Percentiles rank a stretch among this genome's conserved stretches.
phyloP scores from a whole-genome alignment of 1,140 invertebrate genomes.

The Neodiprion virginianus region DNA sequence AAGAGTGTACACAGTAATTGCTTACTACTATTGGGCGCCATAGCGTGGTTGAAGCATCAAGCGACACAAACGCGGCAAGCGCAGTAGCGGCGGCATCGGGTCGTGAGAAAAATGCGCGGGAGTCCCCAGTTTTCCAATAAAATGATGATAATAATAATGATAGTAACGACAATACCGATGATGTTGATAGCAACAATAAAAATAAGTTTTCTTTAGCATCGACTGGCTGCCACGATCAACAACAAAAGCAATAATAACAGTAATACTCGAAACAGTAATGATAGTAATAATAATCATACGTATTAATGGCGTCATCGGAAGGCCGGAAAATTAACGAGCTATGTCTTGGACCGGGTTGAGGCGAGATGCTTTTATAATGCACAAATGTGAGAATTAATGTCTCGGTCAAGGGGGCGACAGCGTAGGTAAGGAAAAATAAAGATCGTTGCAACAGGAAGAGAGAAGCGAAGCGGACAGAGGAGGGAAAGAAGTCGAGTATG shows the following conservation, averaged over 20 bases:
- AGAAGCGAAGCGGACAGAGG: not conserved
- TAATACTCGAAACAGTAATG: not conserved
- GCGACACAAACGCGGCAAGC: slow-evolving; percentile 1
- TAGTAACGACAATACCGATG: not conserved
- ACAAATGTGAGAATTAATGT: not conserved
- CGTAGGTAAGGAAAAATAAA: not conserved
- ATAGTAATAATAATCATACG: not conserved
- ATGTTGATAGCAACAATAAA: not conserved
- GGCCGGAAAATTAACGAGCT: not conserved
- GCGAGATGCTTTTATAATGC: not conserved
- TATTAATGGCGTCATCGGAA: not conserved
- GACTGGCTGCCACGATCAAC: not conserved
- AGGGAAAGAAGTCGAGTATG: not conserved
- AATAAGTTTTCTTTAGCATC: too few species aligned
- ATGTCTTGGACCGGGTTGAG: not conserved
- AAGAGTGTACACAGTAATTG: not conserved
- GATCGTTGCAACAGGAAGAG: not conserved
- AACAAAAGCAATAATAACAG: not conserved
- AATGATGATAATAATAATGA: not conserved
- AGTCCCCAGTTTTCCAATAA: slow-evolving; percentile 31
- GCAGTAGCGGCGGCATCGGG: slow-evolving; percentile 26
- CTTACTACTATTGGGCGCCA: slow-evolving; percentile 38
- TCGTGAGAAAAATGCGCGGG: slow-evolving; percentile 51
- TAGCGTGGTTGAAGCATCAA: slow-evolving; percentile 37
- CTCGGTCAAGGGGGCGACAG: not conserved